These are phyloP conservation scores for Melopsittacus undulatus DNA, from an alignment of 2,797 vertebrate genomes.

Conservation along the genomic window DNA sequence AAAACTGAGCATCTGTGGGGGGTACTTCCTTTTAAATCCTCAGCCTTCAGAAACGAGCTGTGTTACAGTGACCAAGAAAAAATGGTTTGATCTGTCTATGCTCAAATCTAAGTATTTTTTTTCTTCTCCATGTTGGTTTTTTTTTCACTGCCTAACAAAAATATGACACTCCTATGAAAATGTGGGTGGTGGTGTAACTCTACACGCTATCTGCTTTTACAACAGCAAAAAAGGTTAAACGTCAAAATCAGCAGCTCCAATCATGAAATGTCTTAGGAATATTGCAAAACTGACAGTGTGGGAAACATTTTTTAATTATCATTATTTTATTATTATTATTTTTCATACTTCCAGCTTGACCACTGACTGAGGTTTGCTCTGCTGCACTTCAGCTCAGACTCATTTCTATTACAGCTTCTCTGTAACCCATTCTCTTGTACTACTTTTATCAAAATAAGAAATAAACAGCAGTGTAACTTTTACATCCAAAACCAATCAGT, in stretches of 20 bases:
- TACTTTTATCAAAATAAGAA: background rate
- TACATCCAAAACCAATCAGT: background rate
- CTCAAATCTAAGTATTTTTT: background rate
- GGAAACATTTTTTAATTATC: background rate
- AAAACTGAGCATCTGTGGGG: background rate
- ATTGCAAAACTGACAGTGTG: background rate
- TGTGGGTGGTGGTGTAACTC: background rate
- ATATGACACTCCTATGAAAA: background rate
- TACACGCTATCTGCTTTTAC: background rate
- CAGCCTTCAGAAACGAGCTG: background rate
- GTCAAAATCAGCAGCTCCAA: background rate
- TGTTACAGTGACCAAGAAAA: background rate
- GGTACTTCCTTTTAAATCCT: background rate
- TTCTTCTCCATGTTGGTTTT: background rate
- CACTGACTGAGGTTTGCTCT: constrained; percentile 6
- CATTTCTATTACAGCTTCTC: background rate
- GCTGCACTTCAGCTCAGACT: background rate
- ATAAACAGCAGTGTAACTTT: background rate
- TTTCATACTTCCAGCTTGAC: background rate
- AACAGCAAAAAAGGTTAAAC: background rate
- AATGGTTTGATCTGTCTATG: background rate
- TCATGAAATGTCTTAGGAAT: background rate
- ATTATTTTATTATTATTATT: background rate
- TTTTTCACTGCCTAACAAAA: background rate
- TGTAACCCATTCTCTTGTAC: background rate